Conservation (phyloP, 2,113 vertebrate species). For the Anolis sagrei region DNA sequence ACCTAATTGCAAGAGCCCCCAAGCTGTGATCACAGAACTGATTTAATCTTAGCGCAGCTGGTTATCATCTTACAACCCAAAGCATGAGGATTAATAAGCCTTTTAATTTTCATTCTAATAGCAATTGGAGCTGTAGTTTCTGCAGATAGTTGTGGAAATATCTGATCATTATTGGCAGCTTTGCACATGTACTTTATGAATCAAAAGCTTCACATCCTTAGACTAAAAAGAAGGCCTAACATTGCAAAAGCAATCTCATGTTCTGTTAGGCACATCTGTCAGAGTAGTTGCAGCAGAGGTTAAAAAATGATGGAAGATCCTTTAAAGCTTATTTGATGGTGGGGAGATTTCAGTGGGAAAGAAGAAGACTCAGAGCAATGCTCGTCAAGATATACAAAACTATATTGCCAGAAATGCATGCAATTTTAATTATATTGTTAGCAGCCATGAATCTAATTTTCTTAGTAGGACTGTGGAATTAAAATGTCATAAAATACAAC, state of each 20-base stretch:
- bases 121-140: constrained; percentile 6
- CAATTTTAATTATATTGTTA: no score
- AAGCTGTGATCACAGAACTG: constrained; percentile 11
- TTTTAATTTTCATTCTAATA: constrained; percentile 38
- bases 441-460: no score
- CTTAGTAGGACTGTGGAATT: no score
- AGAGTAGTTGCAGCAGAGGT: no score
- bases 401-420: not conserved
- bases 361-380: not conserved
- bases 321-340: not conserved
- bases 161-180: constrained; percentile 2
- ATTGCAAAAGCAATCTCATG: not conserved
- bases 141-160: constrained; percentile 1
- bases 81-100: constrained; percentile 32
- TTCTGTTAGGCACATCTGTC: not conserved
- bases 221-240: not conserved
- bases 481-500: no score
- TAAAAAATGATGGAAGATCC: not conserved
- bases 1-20: constrained; percentile 18
- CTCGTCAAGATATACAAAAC: not conserved
- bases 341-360: not conserved
- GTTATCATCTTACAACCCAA: constrained; percentile 25
- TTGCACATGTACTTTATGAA: not conserved
- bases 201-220: not conserved
- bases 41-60: constrained; percentile 27